Base-by-base conservation (phyloP, 2,888 invertebrate genomes). In the Rhodophaea formosa region DNA sequence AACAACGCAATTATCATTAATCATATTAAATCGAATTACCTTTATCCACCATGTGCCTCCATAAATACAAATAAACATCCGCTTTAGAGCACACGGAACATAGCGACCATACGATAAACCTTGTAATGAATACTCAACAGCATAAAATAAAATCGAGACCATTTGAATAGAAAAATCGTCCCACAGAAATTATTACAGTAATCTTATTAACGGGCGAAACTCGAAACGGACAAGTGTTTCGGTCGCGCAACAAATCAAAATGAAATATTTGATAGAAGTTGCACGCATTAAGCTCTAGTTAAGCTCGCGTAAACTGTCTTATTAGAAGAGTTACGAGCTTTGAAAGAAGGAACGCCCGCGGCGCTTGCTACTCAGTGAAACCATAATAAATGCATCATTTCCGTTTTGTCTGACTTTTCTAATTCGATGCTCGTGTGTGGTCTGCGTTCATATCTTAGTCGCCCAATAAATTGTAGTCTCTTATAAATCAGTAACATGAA, bases 311-410 rank as follows among this genome's bases (percentile, higher is more conserved):
- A 82, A 85, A 82, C 75, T 86, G 82, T 85, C 84, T 85, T 86
- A 84, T 84, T 84, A 82, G 78, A 84, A 86, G 84, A 88, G 78
- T 88, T 88, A 88, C 83, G 86, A 80, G 79, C 76, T 82, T 82
- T 75, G 77, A 82, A 79, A 78, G 74, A 79, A 81, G 76, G 85
- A 76, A 82, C 85, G 82, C 88, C 89, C 80, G 88, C 84, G 78
- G 88, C 82, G 87, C 72, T 69, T 69, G 71, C 71, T 74, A 72
- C 74, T 75, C 75, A 79, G 80, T 79, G 75, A 79, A 77, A 74
- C 77, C 72, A 76, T 75, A 82, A 86, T 84, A 82, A 83, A 88
- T 88, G 82, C 80, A 77, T 80, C 80, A 79, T 88, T 88, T 88
- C 87, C 86, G 84, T 85, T 86, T 82, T 81, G 82, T 80, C 73